Base-by-base conservation (phyloP, 2,888 invertebrate species). In the Dioctria rufipes region DNA sequence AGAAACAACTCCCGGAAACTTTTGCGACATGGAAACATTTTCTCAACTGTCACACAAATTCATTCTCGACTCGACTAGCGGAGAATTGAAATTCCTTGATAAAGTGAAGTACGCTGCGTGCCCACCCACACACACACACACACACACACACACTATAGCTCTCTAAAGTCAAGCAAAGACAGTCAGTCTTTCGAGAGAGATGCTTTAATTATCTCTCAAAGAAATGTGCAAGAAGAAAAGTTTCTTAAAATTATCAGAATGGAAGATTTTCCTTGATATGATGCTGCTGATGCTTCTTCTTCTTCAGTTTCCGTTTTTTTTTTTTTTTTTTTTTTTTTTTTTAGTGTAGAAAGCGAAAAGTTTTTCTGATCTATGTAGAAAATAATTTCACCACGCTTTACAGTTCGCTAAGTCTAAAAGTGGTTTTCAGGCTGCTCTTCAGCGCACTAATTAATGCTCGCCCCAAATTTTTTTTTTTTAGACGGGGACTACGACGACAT, bases 401-500 rank as follows among this genome's bases (percentile, higher is more conserved):
- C 51, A 69, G 69, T 43, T 69, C 51, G 69, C 69, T 69, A 51
- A 69, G 69, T 69, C 69, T 49, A 69, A 69, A 49, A 69, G 69
- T 69, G 51, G 69, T 51, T 51, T 11, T 51, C 49, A 39, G 25
- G 25, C 25, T 25, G 25, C 25, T 25, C 69, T 69, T 39, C 67
- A 25, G 9, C 37, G 69, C 51, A 69, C 69, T 69, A 69, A 69
- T 69, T 69, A 69, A 69, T 69, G 69, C 69, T 69, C 69, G 69
- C 40, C 69, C 69, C 51, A 69, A 69, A 25, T 25, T 25, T 25
- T 25, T 25, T 25, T 25, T 69, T 69, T 69, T 46, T 5, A 69
- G 37, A 69, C 25, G 25, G 25, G 25, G 39, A 69, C 69, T 51
- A 69, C 54, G 40, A 49, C 6, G 51, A 49, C 51, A 11, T 6